Conservation (phyloP, 1,140 invertebrate species). For the Dendrolimus kikuchii region DNA sequence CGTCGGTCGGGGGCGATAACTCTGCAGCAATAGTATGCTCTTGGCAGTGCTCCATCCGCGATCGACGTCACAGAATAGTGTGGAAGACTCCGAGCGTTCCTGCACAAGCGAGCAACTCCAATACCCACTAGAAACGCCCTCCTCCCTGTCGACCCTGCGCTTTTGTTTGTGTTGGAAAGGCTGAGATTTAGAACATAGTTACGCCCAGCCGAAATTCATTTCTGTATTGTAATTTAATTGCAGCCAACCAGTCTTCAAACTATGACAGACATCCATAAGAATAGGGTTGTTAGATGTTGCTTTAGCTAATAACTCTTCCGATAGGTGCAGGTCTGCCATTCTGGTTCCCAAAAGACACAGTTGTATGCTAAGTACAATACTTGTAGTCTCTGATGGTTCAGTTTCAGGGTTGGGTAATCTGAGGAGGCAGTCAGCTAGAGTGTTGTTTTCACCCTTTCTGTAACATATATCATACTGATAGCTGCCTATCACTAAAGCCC, state of each 20-base stretch:
- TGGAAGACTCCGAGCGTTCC: too few species aligned
- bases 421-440: not conserved
- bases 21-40: too few species aligned
- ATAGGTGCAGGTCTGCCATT: not conserved
- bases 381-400: not conserved
- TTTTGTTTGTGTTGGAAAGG: too few species aligned
- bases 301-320: not conserved
- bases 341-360: not conserved
- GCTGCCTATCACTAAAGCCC: slow-evolving; percentile 6
- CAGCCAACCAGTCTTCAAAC: not conserved
- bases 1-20: too few species aligned
- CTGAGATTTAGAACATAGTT: too few species aligned
- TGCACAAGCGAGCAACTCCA: too few species aligned
- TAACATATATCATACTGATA: slow-evolving; percentile 9
- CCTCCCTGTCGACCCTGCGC: too few species aligned
- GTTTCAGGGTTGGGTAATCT: slow-evolving; percentile 3
- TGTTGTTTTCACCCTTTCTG: slow-evolving; percentile 2
- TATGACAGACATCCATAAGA: not conserved
- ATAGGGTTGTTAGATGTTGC: not conserved
- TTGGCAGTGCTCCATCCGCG: too few species aligned
- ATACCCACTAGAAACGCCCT: too few species aligned
- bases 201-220: too few species aligned
- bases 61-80: too few species aligned
- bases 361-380: not conserved
- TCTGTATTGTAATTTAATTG: not conserved